Conservation (phyloP, 1,140 invertebrate genomes). For the Formica exsecta region DNA sequence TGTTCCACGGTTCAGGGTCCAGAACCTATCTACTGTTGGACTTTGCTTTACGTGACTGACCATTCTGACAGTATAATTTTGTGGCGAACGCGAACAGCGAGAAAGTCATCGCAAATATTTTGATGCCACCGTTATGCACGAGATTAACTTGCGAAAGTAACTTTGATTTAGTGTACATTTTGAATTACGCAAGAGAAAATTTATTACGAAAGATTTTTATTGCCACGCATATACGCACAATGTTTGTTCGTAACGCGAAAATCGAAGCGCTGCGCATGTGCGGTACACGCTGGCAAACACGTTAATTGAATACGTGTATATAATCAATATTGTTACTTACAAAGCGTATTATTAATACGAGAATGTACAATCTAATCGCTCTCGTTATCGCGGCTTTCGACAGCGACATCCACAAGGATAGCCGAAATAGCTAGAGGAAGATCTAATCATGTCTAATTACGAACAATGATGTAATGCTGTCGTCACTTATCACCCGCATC, state of each 20-base stretch:
- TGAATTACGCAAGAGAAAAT: not conserved
- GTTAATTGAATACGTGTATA: not conserved
- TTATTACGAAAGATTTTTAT: not conserved
- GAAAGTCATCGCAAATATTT: conserved; percentile 8
- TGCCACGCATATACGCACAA: not conserved
- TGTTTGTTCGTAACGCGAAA: not conserved
- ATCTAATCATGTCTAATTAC: not conserved
- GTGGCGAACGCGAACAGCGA: not conserved
- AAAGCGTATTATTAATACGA: not conserved
- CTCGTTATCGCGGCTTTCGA: not conserved
- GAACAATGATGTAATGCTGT: not conserved
- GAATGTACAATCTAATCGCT: not conserved
- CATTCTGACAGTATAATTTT: conserved; percentile 50
- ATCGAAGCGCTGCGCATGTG: not conserved
- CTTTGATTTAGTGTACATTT: not conserved
- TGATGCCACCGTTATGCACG: not conserved
- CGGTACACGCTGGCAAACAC: not conserved
- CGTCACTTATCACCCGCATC: not conserved
- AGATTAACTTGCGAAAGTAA: not conserved
- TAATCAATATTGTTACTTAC: not conserved
- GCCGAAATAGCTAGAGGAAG: not conserved
- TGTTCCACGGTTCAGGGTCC: conserved; percentile 36
- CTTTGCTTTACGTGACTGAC: conserved; percentile 58
- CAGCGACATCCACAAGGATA: not conserved
- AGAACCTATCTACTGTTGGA: conserved; percentile 25